phyloP scores from a whole-genome alignment of 1,140 invertebrate species.

The Pseudachorutes palmiensis region DNA sequence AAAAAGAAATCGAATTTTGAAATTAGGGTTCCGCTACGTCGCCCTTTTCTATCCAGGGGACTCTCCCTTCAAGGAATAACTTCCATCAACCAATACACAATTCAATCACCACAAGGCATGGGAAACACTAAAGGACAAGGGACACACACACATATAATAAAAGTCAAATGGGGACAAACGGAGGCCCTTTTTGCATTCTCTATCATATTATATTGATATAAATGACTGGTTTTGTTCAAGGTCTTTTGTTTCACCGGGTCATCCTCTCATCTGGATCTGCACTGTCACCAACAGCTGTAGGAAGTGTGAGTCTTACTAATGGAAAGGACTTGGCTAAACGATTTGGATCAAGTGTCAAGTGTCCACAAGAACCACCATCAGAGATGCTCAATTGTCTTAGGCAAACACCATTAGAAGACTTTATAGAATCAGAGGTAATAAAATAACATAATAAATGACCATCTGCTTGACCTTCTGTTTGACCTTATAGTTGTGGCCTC shows the following conservation, averaged over 20 bases:
- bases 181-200: background rate
- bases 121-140: too few relatives aligned
- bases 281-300: constrained; percentile 74
- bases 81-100: background rate
- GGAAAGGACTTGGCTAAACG: constrained; percentile 35
- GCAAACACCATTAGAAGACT: constrained; percentile 35
- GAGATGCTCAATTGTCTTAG: constrained; percentile 36
- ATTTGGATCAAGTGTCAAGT: constrained; percentile 32
- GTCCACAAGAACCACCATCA: constrained; percentile 35
- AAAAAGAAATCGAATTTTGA: constrained; percentile 3
- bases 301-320: constrained; percentile 46
- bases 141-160: too few relatives aligned
- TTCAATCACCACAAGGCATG: background rate
- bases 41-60: background rate
- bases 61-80: background rate
- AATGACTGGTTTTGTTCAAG: too few relatives aligned
- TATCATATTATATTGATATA: too few relatives aligned
- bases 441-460: background rate
- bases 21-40: background rate
- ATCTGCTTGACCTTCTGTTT: constrained; percentile 14
- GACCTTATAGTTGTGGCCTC: constrained; percentile 34
- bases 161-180: background rate
- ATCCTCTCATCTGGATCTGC: constrained; percentile 92
- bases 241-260: constrained; percentile 81
- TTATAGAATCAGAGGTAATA: constrained; percentile 36